Evolutionary conservation across 2,888 invertebrate genomes (phyloP).

Genomic region (Fissipunctia ypsillon): DNA sequence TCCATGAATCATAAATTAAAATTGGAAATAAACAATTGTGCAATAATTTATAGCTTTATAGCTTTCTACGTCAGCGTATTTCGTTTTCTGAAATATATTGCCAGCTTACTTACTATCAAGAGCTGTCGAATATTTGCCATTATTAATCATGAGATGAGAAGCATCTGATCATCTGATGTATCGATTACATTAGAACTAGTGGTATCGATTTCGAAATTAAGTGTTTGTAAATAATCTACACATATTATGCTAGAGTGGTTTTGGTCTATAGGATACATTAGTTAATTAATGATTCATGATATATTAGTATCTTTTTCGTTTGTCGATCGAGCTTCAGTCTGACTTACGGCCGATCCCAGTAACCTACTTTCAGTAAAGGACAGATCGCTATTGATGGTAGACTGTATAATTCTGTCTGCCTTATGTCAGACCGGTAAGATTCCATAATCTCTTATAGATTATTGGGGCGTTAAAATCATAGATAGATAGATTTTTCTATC

Average conservation of each 20-base stretch:
- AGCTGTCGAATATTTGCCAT: constrained; percentile 22
- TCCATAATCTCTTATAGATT: no score
- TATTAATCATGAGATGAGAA: constrained; percentile 24
- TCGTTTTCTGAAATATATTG: constrained; percentile 61
- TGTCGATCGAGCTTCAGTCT: not conserved
- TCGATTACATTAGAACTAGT: constrained; percentile 19
- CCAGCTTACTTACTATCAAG: constrained; percentile 33
- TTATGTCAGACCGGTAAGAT: no score
- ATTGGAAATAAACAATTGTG: constrained; percentile 22
- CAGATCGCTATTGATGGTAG: no score
- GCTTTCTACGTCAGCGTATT: constrained; percentile 70
- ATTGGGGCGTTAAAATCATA: no score
- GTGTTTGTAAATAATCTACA: constrained; percentile 43
- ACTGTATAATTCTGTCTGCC: no score
- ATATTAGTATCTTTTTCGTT: not conserved
- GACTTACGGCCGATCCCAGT: no score
- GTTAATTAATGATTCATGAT: constrained; percentile 12
- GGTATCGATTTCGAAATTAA: constrained; percentile 23
- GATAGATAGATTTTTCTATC: no score
- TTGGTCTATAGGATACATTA: constrained; percentile 14
- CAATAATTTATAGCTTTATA: constrained; percentile 61
- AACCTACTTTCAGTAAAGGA: no score
- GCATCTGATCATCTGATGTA: constrained; percentile 13
- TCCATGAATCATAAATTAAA: constrained; percentile 29
- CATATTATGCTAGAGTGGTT: constrained; percentile 15